Base-by-base conservation (phyloP, 1,140 invertebrate genomes). In the Megathymus violae region DNA sequence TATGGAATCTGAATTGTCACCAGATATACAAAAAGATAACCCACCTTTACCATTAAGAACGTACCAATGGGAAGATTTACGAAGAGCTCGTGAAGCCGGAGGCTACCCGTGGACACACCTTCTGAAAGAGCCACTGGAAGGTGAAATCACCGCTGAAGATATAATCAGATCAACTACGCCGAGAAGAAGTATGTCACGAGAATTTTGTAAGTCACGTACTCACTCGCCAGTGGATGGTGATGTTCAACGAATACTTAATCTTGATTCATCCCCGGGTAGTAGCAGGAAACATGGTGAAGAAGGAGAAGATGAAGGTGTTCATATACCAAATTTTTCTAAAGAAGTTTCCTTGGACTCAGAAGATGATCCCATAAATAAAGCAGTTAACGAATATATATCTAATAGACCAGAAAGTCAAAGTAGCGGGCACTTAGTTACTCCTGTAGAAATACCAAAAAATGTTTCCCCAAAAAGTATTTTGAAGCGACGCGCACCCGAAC, bases 31-130 rank as follows among this genome's bases (percentile, higher is more conserved):
- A 59, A 80, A 80, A 85, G 80, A 82, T 73, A 67, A 78, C 78
- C 93, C 94, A 67, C 92, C 92, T 64, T 91, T 94, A 71, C 94
- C 94, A 17, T 88, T 94, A 73, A 93, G 94, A 79, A 95, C 94
- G 19, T 95, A 95, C 85, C 92, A 93, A 91, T 95, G 95, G 95
- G 94, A 95, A 85, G 95, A 95, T 88, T 81, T 95, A 7, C 84
- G 92, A 69, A 88, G 94, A 76, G 91, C 93, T 63, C 88, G 86
- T 83, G 81, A 88, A 61, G 85, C 92, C 72, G 95, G 95, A 62
- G 93, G 92, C 36, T 95, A 95, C 76, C 95, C 95, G 58, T 95
- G 94, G 94, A 95, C 95, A 13, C 92, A 94, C 79, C 78, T 95
- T 7, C 84, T 93, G 61, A 93, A 93, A 69, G 82, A 82, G 15